A percentile compares a stretch with the other conserved stretches of the same genome.
Evolutionary conservation across 2,797 vertebrate genomes (phyloP).

Genomic region (Lutjanus argentimaculatus): DNA sequence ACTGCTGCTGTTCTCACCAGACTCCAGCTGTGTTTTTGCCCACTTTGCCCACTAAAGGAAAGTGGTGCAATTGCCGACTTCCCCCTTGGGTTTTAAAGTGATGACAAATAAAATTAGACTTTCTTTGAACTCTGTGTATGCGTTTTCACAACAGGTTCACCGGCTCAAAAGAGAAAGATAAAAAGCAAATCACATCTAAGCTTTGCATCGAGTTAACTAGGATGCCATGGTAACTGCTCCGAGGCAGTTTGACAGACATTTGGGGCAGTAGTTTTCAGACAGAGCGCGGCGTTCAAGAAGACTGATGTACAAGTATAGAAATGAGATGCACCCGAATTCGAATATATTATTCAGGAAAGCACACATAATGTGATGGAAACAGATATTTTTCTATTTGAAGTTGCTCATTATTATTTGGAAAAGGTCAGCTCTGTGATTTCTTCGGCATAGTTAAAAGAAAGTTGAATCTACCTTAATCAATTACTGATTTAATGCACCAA

Average conservation of each 20-base stretch:
- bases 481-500: too few species aligned
- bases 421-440: too few species aligned
- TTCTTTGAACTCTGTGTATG: conserved; percentile 22
- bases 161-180: conserved; percentile 3
- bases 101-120: conserved; percentile 54
- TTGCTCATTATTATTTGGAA: too few species aligned
- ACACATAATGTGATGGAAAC: too few species aligned
- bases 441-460: too few species aligned
- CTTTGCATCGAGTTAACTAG: conserved; percentile 49
- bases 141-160: conserved; percentile 37
- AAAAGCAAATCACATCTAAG: conserved; percentile 35
- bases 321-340: too few species aligned
- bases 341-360: too few species aligned
- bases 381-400: too few species aligned
- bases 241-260: conserved; percentile 24
- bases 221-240: conserved; percentile 27
- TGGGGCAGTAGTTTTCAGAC: conserved; percentile 18
- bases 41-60: conserved; percentile 34
- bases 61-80: conserved; percentile 56
- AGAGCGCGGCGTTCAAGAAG: conserved; percentile 17
- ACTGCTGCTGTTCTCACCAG: conserved; percentile 43
- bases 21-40: conserved; percentile 47
- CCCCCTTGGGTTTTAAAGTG: conserved; percentile 38
- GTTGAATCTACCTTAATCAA: too few species aligned
- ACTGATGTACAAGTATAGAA: too few species aligned